These are phyloP conservation scores for Noctua pronuba DNA, from an alignment of 2,888 invertebrate species.

Conservation along the genomic window DNA sequence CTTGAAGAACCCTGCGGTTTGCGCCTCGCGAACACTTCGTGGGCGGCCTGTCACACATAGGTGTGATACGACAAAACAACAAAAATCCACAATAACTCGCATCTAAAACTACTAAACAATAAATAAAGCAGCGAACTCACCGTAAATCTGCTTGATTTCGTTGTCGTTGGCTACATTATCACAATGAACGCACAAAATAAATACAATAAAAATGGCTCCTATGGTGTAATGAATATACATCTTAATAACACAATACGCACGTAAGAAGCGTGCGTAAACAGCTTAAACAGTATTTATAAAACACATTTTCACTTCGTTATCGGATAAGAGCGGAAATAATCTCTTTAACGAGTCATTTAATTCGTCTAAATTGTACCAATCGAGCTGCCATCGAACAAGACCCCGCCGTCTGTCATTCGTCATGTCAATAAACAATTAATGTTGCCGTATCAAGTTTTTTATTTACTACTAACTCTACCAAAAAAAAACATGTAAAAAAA, in stretches of 20 bases:
- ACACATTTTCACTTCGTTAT: conserved; percentile 86
- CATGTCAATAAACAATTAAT: conserved; percentile 90
- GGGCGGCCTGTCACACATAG: conserved; percentile 69
- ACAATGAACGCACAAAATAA: conserved; percentile 90
- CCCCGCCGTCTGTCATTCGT: conserved; percentile 88
- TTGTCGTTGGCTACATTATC: conserved; percentile 88
- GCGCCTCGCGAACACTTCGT: conserved; percentile 53
- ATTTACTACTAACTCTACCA: conserved; percentile 25
- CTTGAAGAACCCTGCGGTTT: conserved; percentile 30
- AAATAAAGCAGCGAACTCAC: conserved; percentile 76
- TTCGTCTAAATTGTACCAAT: conserved; percentile 81
- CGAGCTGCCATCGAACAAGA: conserved; percentile 85
- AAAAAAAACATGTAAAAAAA: not conserved
- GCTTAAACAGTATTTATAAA: conserved; percentile 83
- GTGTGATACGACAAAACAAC: conserved; percentile 49
- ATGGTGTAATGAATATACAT: conserved; percentile 88
- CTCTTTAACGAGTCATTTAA: conserved; percentile 81
- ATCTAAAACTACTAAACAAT: conserved; percentile 23
- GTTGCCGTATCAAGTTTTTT: conserved; percentile 73
- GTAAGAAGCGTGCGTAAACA: conserved; percentile 79
- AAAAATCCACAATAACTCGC: conserved; percentile 29
- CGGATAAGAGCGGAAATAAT: conserved; percentile 81
- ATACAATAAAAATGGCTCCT: conserved; percentile 90
- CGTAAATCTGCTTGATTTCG: conserved; percentile 88
- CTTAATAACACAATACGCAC: conserved; percentile 82